Conservation (phyloP, 2,113 vertebrate species). For the Gobio gobio region DNA sequence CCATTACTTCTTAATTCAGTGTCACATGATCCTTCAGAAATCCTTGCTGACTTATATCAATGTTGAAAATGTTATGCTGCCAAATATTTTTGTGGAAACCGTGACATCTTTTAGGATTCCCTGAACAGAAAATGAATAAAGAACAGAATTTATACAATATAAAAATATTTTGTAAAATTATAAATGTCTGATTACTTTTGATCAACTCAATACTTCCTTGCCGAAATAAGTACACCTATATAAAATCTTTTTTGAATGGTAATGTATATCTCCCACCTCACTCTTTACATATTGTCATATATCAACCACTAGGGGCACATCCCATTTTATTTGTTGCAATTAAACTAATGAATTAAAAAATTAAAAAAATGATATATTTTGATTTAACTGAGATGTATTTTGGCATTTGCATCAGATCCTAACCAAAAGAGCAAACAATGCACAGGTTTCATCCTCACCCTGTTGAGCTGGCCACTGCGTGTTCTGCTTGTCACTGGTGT, state of each 20-base stretch:
- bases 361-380: background rate
- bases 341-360: too few relatives aligned
- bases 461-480: slow-evolving; percentile 82
- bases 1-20: background rate
- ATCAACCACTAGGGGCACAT: background rate
- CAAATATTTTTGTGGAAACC: too few relatives aligned
- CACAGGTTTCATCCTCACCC: slow-evolving; percentile 70
- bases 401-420: background rate
- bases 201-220: too few relatives aligned
- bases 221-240: too few relatives aligned
- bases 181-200: too few relatives aligned
- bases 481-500: slow-evolving; percentile 77
- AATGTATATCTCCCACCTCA: background rate
- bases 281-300: background rate
- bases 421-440: background rate
- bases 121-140: too few relatives aligned
- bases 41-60: too few relatives aligned
- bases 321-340: background rate
- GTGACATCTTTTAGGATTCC: too few relatives aligned
- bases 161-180: too few relatives aligned
- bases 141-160: too few relatives aligned
- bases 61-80: too few relatives aligned
- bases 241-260: background rate
- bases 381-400: background rate
- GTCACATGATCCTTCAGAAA: too few relatives aligned